Evolutionary conservation across 2,888 invertebrate species (phyloP), one percentile per base, ranked within the genome.

Genomic region (Elgonia sp.): DNA sequence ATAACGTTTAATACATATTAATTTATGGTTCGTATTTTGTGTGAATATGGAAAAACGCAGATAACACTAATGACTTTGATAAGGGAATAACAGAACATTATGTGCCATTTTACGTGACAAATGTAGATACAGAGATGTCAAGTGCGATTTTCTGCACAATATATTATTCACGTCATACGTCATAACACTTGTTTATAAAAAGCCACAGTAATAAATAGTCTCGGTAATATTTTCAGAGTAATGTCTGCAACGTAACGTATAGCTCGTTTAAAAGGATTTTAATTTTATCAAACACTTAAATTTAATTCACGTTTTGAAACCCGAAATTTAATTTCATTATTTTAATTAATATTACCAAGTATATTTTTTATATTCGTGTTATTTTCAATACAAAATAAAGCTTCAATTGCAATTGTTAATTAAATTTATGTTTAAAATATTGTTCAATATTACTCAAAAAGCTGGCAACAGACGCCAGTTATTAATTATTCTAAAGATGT

Each of bases 41-140:
- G 80, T 77, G 60, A 63, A 72, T 75, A 69, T 76, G 76, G 55
- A 86, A 70, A 86, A 86, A 67, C 63, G 62, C 29, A 86, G 86
- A 86, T 86, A 82, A 82, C 82, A 82, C 57, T 86, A 86, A 86
- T 86, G 82, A 86, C 63, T 80, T 75, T 81, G 86, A 86, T 86
- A 86, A 82, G 76, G 12, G 46, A 63, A 65, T 20, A 86, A 72
- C 72, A 72, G 65, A 82, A 77, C 70, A 77, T 86, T 77, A 82
- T 77, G 69, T 72, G 62, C 73, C 63, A 76, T 81, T 86, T 86
- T 86, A 76, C 29, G 20, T 70, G 69, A 81, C 76, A 81, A 76
- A 86, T 86, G 80, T 75, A 86, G 75, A 80, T 85, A 69, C 80
- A 75, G 75, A 70, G 55, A 76, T 76, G 73, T 81, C 75, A 76